A percentile compares a stretch with the other conserved stretches of the same genome.
phyloP scores from a whole-genome alignment of 2,888 invertebrate genomes.

The Eupithecia subfuscata region DNA sequence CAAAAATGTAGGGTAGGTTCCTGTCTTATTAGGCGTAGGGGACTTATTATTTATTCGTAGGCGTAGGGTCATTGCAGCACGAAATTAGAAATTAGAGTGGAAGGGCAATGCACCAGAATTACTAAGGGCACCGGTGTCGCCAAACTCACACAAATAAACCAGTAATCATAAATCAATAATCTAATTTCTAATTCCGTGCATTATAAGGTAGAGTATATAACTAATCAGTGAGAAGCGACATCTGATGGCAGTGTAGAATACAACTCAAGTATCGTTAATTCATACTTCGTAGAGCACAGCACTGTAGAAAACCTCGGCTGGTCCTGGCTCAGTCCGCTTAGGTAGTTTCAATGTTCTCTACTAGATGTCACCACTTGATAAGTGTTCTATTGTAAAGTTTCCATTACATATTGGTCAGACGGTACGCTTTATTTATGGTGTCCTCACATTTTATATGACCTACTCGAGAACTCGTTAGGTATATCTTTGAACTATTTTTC shows the following conservation, averaged over 20 bases:
- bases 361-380: slow-evolving; percentile 22
- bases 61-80: background rate
- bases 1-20: background rate
- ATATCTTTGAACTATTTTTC: background rate
- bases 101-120: too few relatives aligned
- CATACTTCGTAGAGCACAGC: background rate
- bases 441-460: background rate
- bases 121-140: too few relatives aligned
- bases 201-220: background rate
- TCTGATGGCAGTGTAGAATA: background rate
- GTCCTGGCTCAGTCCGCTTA: background rate
- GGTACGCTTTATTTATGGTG: background rate
- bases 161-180: too few relatives aligned
- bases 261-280: background rate
- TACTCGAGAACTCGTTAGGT: background rate
- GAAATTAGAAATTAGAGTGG: too few relatives aligned
- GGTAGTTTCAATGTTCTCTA: background rate
- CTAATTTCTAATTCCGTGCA: too few relatives aligned
- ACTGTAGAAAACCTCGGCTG: background rate
- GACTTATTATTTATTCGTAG: too few relatives aligned
- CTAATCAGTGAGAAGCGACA: background rate
- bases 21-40: background rate
- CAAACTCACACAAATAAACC: too few relatives aligned
- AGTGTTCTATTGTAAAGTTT: background rate
- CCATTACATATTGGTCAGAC: background rate